Base-by-base conservation (phyloP, 2,888 invertebrate genomes). In the Leucophenga maculata region DNA sequence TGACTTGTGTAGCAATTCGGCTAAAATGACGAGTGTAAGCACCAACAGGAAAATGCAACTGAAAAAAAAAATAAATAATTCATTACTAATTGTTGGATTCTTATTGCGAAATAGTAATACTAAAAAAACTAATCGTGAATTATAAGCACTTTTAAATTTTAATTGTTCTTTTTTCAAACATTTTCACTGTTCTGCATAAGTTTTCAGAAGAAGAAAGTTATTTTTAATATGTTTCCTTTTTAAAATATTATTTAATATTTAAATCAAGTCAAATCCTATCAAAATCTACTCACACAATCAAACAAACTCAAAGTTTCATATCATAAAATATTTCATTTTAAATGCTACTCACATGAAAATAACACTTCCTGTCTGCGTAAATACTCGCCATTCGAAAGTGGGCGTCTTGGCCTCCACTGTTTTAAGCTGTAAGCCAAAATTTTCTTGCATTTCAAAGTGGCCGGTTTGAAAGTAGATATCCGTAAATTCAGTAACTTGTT, bases 401-500 rank as follows among this genome's bases (percentile, higher is more conserved):
- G 86, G 84, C 68, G 75, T 74, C 74, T 79, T 82, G 4, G 74
- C 80, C 57, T 77, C 78, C 18, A 85, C 73, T 26, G 77, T 68
- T 57, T 75, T 72, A 75, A 79, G 73, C 66, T 86, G 74, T 69
- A 88, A 80, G 72, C 85, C 71, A 67, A 84, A 88, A 59, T 80
- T 75, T 68, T 80, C 80, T 77, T 87, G 86, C 67, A 79, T 73
- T 72, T 85, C 77, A 73, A 85, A 79, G 16, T 67, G 65, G 65
- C 78, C 79, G 62, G 77, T 75, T 66, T 80, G 73, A 74, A 89
- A 88, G 78, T 85, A 86, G 22, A 72, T 69, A 55, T 85, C 77
- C 8, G 85, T 76, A 54, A 80, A 81, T 1, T 73, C 72, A 3
- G 72, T 68, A 54, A 87, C 77, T 57, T 89, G 86, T 20, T 78